These are phyloP conservation scores for Xenotilapia leptura DNA, from an alignment of 2,113 vertebrate species.

Conservation along the genomic window DNA sequence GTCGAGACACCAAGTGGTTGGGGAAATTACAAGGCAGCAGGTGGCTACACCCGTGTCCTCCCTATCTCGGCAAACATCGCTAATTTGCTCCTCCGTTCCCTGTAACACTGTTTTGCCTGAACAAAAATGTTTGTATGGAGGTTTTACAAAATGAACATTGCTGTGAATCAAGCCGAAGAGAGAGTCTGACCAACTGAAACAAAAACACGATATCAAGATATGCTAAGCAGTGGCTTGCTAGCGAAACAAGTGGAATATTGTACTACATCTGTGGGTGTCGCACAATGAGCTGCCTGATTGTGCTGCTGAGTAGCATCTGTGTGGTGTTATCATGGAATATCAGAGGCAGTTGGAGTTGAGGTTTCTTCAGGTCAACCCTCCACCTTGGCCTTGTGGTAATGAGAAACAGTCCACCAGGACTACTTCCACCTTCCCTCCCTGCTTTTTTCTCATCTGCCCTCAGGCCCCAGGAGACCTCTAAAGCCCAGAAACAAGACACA, in stretches of 20 bases:
- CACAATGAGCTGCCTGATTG: conserved; percentile 13
- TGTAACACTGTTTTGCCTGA: neutral
- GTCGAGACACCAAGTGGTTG: neutral
- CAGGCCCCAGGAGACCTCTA: neutral
- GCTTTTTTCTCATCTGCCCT: conserved; percentile 19
- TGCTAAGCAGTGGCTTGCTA: neutral
- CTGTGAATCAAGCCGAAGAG: neutral
- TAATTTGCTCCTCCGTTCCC: neutral
- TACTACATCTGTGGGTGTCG: conserved; percentile 37
- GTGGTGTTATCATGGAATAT: neutral
- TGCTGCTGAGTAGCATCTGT: neutral
- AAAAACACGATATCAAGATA: neutral
- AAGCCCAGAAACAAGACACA: conserved; percentile 18
- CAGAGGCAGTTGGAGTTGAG: neutral
- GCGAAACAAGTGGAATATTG: conserved; percentile 30
- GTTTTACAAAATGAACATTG: neutral
- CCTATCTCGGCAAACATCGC: neutral
- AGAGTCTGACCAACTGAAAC: neutral
- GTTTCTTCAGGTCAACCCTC: conserved; percentile 38
- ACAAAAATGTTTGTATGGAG: neutral
- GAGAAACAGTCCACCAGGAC: neutral
- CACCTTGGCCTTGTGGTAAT: conserved; percentile 11
- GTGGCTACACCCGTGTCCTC: conserved; percentile 17
- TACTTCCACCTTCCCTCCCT: conserved; percentile 15
- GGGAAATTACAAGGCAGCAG: conserved; percentile 41